phyloP scores from a whole-genome alignment of 2,797 vertebrate genomes.

The Psittacula derbiana region DNA sequence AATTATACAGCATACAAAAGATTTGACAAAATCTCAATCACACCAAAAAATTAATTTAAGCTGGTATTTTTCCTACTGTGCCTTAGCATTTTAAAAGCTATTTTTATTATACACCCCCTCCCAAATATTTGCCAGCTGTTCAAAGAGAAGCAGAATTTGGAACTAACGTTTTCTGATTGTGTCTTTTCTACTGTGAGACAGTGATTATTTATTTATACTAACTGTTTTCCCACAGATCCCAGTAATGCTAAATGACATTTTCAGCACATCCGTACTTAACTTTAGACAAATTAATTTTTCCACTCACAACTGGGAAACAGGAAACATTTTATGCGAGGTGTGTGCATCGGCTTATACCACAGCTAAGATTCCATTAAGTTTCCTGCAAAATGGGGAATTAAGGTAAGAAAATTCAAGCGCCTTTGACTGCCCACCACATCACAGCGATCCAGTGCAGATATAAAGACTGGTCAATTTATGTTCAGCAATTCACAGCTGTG shows the following conservation, averaged over 20 bases:
- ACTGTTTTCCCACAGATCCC: background rate
- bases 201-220: conserved; percentile 46
- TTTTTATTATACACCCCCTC: background rate
- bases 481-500: background rate
- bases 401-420: background rate
- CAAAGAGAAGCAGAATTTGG: conserved; percentile 8
- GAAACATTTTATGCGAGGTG: background rate
- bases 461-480: background rate
- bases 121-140: background rate
- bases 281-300: background rate
- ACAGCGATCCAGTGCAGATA: rapidly evolving
- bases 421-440: background rate
- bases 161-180: background rate
- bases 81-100: background rate
- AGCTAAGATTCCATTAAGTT: background rate
- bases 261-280: conserved; percentile 31
- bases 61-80: background rate
- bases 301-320: background rate
- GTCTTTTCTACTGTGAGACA: background rate
- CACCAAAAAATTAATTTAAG: background rate
- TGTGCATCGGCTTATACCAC: background rate
- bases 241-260: conserved; percentile 42
- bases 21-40: background rate
- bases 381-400: background rate
- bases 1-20: background rate